phyloP scores from a whole-genome alignment of 1,140 invertebrate species.

The Arctopsyche grandis region DNA sequence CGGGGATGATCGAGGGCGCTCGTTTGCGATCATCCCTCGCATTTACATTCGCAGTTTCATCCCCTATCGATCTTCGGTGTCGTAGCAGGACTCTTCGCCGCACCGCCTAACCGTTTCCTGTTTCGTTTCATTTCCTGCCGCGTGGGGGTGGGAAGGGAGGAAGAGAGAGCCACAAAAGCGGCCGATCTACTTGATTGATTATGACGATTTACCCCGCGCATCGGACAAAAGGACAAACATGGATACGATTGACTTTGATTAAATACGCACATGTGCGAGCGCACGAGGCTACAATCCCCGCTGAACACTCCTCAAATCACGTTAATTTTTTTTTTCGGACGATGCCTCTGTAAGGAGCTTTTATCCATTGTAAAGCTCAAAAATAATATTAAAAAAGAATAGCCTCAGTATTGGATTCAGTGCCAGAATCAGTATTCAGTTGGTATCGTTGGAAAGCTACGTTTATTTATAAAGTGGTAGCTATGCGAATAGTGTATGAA shows the following conservation, averaged over 20 bases:
- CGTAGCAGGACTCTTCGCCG: neutral
- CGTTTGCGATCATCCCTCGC: constrained; percentile 18
- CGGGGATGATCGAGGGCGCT: neutral
- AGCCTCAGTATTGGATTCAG: too few relatives aligned
- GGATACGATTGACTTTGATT: constrained; percentile 20
- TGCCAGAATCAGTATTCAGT: too few relatives aligned
- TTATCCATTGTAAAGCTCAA: too few relatives aligned
- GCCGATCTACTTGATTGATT: constrained; percentile 48
- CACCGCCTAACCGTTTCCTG: constrained; percentile 49
- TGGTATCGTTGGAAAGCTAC: too few relatives aligned
- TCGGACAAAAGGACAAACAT: constrained; percentile 19
- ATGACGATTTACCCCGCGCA: constrained; percentile 46
- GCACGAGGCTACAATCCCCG: neutral
- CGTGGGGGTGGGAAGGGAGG: constrained; percentile 31
- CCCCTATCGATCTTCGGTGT: constrained; percentile 18
- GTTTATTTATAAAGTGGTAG: too few relatives aligned
- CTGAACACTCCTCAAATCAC: too few relatives aligned
- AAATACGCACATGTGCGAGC: constrained; percentile 17
- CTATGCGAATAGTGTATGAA: too few relatives aligned
- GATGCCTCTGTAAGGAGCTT: too few relatives aligned
- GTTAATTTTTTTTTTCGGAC: too few relatives aligned
- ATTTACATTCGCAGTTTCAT: neutral
- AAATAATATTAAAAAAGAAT: too few relatives aligned
- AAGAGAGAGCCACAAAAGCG: constrained; percentile 48
- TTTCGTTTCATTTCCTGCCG: constrained; percentile 49